phyloP scores from a whole-genome alignment of 64 coral and sea anemone genomes.

The Catalaphyllia jardinei region DNA sequence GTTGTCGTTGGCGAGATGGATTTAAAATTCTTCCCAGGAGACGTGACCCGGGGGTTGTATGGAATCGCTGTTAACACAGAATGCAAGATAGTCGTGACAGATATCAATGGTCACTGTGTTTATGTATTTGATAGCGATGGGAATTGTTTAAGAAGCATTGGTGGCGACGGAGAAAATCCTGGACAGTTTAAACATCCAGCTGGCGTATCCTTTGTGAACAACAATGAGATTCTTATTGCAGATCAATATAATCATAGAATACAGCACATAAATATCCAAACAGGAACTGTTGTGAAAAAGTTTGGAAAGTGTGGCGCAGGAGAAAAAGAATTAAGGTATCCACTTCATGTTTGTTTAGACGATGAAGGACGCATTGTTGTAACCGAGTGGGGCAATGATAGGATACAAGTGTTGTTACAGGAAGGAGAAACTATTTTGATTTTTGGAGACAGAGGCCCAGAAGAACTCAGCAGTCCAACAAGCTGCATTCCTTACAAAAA shows the following conservation, averaged over 20 bases:
- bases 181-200: slow-evolving; percentile 8
- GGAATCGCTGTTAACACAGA: slow-evolving; percentile 18
- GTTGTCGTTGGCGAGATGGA: not conserved
- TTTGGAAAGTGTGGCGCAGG: slow-evolving; percentile 16
- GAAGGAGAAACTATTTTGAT: not conserved
- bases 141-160: not conserved
- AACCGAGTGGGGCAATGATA: not conserved
- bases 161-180: not conserved
- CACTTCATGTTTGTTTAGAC: slow-evolving; percentile 35
- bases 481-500: not conserved
- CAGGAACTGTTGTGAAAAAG: slow-evolving; percentile 19
- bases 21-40: not conserved
- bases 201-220: slow-evolving; percentile 27
- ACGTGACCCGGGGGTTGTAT: not conserved
- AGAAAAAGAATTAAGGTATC: slow-evolving; percentile 8
- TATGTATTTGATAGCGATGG: slow-evolving; percentile 1
- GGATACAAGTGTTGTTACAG: slow-evolving; percentile 38
- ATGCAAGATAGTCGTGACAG: slow-evolving; percentile 21
- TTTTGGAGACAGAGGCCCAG: not conserved
- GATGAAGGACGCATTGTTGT: slow-evolving; percentile 50
- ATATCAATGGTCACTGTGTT: not conserved
- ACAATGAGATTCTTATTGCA: slow-evolving; percentile 36
- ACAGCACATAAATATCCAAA: slow-evolving; percentile 33
- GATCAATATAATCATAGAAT: slow-evolving; percentile 45
- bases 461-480: not conserved